Evolutionary conservation across 1,140 invertebrate species (phyloP), one percentile per base, ranked within the genome.

Genomic region (Pseudobourletiella spinata): DNA sequence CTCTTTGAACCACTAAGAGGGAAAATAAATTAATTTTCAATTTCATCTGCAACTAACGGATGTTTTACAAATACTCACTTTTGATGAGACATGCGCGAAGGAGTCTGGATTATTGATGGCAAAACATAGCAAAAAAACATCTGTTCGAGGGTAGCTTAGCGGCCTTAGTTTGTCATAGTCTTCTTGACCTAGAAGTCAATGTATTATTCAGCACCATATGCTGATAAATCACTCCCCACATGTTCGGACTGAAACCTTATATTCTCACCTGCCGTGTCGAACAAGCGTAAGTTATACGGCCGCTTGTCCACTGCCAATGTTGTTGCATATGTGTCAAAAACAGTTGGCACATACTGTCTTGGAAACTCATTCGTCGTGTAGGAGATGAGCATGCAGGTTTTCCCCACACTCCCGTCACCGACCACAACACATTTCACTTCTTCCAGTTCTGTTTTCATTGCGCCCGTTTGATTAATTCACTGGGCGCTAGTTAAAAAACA

Each of bases 141-240:
- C 79, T 11, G 80, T 82, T 18, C 69, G 75, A 4, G 78, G 76
- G 58, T 79, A 79, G 44, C 76, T 77, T 15, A 79, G 70, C 20
- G 79, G 76, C 57, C 78, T 71, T 42, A 79, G 70, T 52, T 76
- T 71, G 66, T 79, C 77, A 66, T 80, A 68, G 39, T 60, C 63
- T 29, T 65, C 63, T 61, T 68, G 63, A 8, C 59, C 63, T 28
- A 58, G 32, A 3, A n/a, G n/a, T n/a, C n/a, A n/a, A n/a, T n/a
- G n/a, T n/a, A n/a, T n/a, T n/a, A n/a, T n/a, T n/a, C n/a, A n/a
- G n/a, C n/a, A n/a, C n/a, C n/a, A n/a, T n/a, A n/a, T n/a, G n/a
- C n/a, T n/a, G n/a, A n/a, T n/a, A n/a, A n/a, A n/a, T n/a, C n/a
- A n/a, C n/a, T n/a, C n/a, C n/a, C n/a, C n/a, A n/a, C n/a, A n/a